phyloP scores from a whole-genome alignment of 53 echinoderm and acorn worm species.

The Paracentrotus lividus region DNA sequence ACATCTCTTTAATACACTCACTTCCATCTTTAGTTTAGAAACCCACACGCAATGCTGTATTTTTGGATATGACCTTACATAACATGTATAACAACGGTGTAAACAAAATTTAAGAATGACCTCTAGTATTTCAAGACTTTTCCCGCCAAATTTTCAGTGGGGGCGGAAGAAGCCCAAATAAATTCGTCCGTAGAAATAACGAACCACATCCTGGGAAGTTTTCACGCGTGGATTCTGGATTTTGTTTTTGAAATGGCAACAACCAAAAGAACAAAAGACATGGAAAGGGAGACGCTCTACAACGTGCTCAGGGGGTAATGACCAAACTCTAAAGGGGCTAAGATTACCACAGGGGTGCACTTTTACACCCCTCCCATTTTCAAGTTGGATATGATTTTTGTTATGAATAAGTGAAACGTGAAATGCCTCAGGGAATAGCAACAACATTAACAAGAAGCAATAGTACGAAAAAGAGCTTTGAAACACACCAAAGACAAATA shows the following conservation, averaged over 20 bases:
- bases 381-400: background rate
- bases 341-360: background rate
- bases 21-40: no score
- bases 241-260: background rate
- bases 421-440: no score
- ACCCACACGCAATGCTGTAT: background rate
- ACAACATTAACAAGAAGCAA: no score
- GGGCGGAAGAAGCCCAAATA: constrained; percentile 50
- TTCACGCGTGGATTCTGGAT: background rate
- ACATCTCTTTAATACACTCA: background rate
- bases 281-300: background rate
- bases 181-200: constrained; percentile 58
- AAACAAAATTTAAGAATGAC: constrained; percentile 33
- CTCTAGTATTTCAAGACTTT: constrained; percentile 10
- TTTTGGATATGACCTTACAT: constrained; percentile 27
- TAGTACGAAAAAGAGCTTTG: no score
- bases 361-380: background rate
- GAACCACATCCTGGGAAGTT: constrained; percentile 24
- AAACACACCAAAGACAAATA: no score
- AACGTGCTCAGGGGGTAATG: background rate
- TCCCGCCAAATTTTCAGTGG: constrained; percentile 10
- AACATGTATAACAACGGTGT: constrained; percentile 1
- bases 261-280: constrained; percentile 18
- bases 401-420: no score
- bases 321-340: no score